Base-by-base conservation (phyloP, 2,797 vertebrate species). In the Bovichtus diacanthus region DNA sequence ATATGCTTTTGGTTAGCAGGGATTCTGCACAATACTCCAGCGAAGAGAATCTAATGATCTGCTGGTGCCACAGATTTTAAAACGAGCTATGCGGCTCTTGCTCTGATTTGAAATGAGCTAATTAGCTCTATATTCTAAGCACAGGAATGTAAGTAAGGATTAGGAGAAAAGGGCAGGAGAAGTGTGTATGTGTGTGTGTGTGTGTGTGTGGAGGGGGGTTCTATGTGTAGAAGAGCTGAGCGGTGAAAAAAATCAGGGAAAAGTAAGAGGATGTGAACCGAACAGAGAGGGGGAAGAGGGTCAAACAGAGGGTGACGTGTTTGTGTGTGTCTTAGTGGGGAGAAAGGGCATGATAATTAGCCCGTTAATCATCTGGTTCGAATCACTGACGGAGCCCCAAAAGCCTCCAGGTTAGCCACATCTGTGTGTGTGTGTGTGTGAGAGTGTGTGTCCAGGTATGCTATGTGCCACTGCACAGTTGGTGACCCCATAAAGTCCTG, bases 321-420 rank as follows among this genome's bases (percentile, higher is more conserved):
- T 72, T 82, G 58, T 74, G 73, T 63, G 76, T 75, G 58, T 80
- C 69, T 83, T 75, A 75, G 76, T 54, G 66, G 44, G 44, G 65
- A 84, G 54, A 85, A 73, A 80, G 72, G 53, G 56, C 70, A 58
- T 56, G 80, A 78, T 88, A 90, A 93, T 90, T 86, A 89, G 78
- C 77, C 80, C 31, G 63, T 87, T 91, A 91, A 90, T 92, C 87
- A 92, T 90, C 79, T 90, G 88, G 78, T 87, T 89, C 76, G 66
- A 87, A 86, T 90, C 70, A 87, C 62, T 31, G 73, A 78, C 18
- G 36, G 84, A 86, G 74, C 59, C 73, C 63, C 76, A 80, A 61
- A 83, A 83, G 79, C 80, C 87, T 86, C 55, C 68, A 86, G 85
- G 79, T 85, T 74, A 82, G 67, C 78, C 77, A 81, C 65, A 50